Percentiles rank a stretch among this genome's conserved stretches.
These are phyloP conservation scores for Paguma larvata DNA, from an alignment of 2,797 vertebrate species.

Conservation along the genomic window DNA sequence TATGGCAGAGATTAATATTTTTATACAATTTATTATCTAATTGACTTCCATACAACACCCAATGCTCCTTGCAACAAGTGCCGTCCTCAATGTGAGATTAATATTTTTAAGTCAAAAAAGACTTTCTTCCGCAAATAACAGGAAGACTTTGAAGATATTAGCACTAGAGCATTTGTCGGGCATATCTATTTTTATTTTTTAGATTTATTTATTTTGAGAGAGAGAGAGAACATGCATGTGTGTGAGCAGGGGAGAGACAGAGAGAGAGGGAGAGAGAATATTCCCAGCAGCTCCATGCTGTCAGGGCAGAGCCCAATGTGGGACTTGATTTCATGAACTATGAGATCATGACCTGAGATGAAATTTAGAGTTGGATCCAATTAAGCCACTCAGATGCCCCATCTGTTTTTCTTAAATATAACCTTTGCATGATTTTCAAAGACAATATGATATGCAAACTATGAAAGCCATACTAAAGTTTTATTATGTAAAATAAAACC, in stretches of 20 bases:
- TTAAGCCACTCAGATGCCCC: too few relatives aligned
- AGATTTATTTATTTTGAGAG: too few relatives aligned
- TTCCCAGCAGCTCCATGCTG: too few relatives aligned
- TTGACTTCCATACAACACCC: too few relatives aligned
- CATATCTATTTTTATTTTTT: neutral
- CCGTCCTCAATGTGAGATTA: neutral
- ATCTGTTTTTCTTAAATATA: slow-evolving; percentile 23
- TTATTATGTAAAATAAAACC: slow-evolving; percentile 33
- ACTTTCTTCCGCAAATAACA: neutral
- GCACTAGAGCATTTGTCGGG: neutral
- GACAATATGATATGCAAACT: slow-evolving; percentile 37
- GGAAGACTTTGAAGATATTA: neutral
- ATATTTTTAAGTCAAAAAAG: slow-evolving; percentile 37
- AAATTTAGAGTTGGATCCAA: too few relatives aligned
- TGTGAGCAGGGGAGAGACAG: too few relatives aligned
- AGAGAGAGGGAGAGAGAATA: too few relatives aligned
- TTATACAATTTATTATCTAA: neutral
- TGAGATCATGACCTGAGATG: too few relatives aligned
- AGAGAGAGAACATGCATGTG: too few relatives aligned
- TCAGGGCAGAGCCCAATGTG: too few relatives aligned
- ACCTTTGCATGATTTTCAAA: slow-evolving; percentile 46
- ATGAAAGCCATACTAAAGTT: slow-evolving; percentile 46
- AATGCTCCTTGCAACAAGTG: too few relatives aligned
- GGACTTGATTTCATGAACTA: too few relatives aligned
- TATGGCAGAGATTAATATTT: neutral